phyloP scores from a whole-genome alignment of 2,888 invertebrate species.

The Tinea semifulvella region DNA sequence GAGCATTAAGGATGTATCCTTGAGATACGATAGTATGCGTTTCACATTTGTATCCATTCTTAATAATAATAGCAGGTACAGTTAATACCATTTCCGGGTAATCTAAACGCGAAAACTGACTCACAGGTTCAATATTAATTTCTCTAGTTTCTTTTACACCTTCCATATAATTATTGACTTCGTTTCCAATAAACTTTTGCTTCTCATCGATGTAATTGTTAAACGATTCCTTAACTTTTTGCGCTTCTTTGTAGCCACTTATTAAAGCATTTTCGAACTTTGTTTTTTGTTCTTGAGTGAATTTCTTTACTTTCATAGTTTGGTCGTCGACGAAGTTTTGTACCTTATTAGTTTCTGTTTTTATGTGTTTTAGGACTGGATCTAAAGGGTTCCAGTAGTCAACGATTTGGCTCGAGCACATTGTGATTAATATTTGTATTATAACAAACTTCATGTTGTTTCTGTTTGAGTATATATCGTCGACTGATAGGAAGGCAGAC shows the following conservation, averaged over 20 bases:
- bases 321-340: constrained; percentile 22
- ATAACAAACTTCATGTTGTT: background rate
- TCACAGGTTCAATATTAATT: constrained; percentile 18
- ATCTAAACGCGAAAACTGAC: constrained; percentile 23
- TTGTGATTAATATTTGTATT: background rate
- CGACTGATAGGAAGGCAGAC: constrained; percentile 7
- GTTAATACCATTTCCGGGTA: constrained; percentile 41
- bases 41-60: constrained; percentile 75
- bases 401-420: background rate
- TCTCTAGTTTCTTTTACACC: constrained; percentile 33
- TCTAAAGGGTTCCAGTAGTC: constrained; percentile 12
- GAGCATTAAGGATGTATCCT: constrained; percentile 82
- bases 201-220: constrained; percentile 37
- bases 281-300: constrained; percentile 28
- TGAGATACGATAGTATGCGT: constrained; percentile 78
- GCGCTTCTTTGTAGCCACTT: constrained; percentile 28
- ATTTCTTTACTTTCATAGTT: constrained; percentile 28
- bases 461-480: background rate
- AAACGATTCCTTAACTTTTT: constrained; percentile 33
- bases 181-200: constrained; percentile 32
- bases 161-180: constrained; percentile 37
- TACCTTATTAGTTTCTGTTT: constrained; percentile 6
- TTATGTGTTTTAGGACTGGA: constrained; percentile 1
- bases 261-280: constrained; percentile 26
- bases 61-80: constrained; percentile 43